Base-by-base conservation (phyloP, 2,113 vertebrate species). In the Sula dactylatra region DNA sequence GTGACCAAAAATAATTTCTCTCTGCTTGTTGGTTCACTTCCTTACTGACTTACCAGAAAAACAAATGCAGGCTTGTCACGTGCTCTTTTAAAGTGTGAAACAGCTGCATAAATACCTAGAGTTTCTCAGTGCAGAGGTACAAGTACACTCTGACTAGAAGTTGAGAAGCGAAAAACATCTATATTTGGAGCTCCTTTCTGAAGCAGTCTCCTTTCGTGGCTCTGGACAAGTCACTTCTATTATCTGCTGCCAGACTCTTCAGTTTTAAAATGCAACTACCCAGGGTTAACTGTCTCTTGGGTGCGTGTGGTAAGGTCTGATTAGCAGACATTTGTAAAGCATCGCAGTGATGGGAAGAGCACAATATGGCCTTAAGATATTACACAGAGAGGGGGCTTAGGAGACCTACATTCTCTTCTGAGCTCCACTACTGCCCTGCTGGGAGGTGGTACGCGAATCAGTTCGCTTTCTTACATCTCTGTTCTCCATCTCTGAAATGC, bases 401-500 rank as follows among this genome's bases (percentile, higher is more conserved):
- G 82, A 95, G 74, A 88, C 71, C 40, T 81, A 58, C 2, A 1
- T 88, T 95, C 84, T 93, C 82, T 80, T 96, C 91, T 72, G 32
- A 42, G 82, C 74, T 96, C 82, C 18, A 9, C 88, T 70, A 16
- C 67, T 95, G 55, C 58, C 91, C 91, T 88, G 71, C 95, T 87
- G 86, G 70, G 87, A 90, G 89, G 72, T 80, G 84, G 82, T 93
- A 29, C 10, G 9, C 3, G 25, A 91, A 88, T 87, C 74, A 91
- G 25, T 91, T 91, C 22, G 0, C 70, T 94, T 92, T 61, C 91
- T 94, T 82, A 77, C 42, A 91, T 91, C 89, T 96, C 87, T 85
- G 14, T 88, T 95, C 89, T 83, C 62, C 54, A 5, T 77, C 94
- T 91, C 71, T 96, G 87, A 95, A 96, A 87, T 85, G 56, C 83